Conservation (phyloP, 2,113 vertebrate species). For the Rousettus leschenaultii region DNA sequence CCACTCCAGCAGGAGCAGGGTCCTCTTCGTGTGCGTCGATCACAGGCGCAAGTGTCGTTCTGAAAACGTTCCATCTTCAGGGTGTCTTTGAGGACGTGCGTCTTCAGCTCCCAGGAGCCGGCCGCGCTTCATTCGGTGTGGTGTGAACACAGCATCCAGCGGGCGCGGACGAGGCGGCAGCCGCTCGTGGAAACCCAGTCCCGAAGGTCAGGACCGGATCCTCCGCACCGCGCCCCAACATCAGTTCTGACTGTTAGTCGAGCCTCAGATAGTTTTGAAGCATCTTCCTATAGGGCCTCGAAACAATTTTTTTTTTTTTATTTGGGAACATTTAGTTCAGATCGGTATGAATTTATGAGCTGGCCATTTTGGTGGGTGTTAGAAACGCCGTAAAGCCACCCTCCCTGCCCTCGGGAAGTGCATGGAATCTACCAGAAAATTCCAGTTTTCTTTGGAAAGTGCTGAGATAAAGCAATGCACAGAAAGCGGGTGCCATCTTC, state of each 20-base stretch:
- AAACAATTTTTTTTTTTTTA: too few species aligned
- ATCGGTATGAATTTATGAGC: too few species aligned
- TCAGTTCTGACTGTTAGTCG: neutral
- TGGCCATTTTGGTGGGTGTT: neutral
- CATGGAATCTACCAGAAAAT: neutral
- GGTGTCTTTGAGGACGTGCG: neutral
- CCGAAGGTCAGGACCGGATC: neutral
- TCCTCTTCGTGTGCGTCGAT: neutral
- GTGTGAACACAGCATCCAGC: accelerated
- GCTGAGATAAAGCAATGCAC: neutral
- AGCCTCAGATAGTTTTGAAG: neutral
- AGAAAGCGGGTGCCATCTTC: neutral
- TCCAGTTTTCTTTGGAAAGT: accelerated
- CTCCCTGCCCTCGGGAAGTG: neutral
- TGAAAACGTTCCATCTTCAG: neutral
- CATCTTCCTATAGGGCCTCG: neutral
- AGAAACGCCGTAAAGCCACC: neutral
- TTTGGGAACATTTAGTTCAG: neutral
- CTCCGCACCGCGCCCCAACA: neutral
- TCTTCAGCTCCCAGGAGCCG: neutral
- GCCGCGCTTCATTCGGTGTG: neutral
- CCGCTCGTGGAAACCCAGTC: neutral
- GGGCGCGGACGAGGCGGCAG: neutral
- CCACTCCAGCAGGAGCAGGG: neutral
- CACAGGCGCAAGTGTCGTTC: neutral